Evolutionary conservation across 2,888 invertebrate species (phyloP), one percentile per base, ranked within the genome.

Genomic region (Panopea generosa): DNA sequence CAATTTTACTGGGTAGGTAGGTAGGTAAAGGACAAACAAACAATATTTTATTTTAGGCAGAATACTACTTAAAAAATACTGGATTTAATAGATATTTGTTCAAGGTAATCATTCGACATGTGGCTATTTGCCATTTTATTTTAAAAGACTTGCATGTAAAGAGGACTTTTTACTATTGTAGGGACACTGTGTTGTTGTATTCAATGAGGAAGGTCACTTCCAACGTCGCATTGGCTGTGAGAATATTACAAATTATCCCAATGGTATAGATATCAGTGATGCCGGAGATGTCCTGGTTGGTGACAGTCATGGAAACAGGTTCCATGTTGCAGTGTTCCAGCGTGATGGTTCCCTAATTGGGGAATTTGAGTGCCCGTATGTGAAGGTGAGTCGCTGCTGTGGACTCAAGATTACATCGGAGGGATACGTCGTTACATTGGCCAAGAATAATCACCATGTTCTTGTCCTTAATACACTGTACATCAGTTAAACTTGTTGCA

Each of bases 401-500:
- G 98, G 98, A 82, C 94, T 99, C 91, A 98, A 98, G 94, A 98
- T 99, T 91, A 98, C 98, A 70, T 97, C 97, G 22, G 98, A 98
- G 93, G 98, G 98, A 87, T 98, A 97, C 93, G 96, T 98, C 89
- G 92, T 93, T 62, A 93, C 98, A 84, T 94, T 99, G 94, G 98
- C 98, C 93, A 99, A 99, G 95, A 99, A 98, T 94, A 99, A 99
- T 94, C 98, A 99, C 94, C 98, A 98, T 94, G 98, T 99, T 91
- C 95, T 99, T 93, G 97, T 99, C 93, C 95, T 98, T 38, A 92
- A 93, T 83, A 93, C 93, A 9, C 88, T 93, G 62, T 93, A 93
- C 85, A 90, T 91, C 67, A 83, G 86, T 65, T 91, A 86, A 80
- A n/a, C 45, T 33, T 33, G 4, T 33, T 33, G 33, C 33, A 33